These are phyloP conservation scores for Peromyscus eremicus DNA, from an alignment of 2,797 vertebrate genomes.

Conservation along the genomic window DNA sequence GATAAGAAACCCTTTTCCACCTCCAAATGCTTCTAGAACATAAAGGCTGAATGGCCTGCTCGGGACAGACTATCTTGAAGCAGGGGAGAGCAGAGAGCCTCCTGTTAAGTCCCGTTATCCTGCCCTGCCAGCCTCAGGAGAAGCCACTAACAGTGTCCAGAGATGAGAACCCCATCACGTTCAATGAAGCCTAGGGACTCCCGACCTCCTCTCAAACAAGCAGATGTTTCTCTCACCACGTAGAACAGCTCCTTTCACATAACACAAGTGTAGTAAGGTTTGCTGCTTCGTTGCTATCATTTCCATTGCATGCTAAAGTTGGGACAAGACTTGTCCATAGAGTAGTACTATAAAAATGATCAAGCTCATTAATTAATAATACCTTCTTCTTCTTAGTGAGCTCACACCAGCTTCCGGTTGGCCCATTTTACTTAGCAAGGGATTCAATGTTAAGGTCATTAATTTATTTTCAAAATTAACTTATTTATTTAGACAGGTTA, in stretches of 20 bases:
- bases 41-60: background rate
- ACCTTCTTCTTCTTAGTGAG: conserved; percentile 15
- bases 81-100: background rate
- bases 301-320: background rate
- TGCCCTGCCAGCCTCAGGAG: background rate
- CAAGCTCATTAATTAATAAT: background rate
- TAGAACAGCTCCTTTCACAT: background rate
- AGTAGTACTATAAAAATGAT: background rate
- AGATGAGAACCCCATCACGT: background rate
- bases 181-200: background rate
- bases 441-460: background rate
- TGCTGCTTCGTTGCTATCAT: background rate
- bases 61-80: background rate
- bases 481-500: background rate
- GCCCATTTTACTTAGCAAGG: background rate
- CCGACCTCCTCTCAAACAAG: background rate
- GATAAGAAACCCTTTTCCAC: background rate
- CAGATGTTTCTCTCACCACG: background rate
- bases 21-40: conserved; percentile 1
- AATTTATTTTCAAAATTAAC: background rate
- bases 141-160: background rate
- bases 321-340: background rate
- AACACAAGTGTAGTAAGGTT: background rate
- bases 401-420: background rate
- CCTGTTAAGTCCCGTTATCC: background rate